Evolutionary conservation across 37 sponge, comb jelly and placozoan species (phyloP), one percentile per base, ranked within the genome.

Genomic region (Ephydatia muelleri): DNA sequence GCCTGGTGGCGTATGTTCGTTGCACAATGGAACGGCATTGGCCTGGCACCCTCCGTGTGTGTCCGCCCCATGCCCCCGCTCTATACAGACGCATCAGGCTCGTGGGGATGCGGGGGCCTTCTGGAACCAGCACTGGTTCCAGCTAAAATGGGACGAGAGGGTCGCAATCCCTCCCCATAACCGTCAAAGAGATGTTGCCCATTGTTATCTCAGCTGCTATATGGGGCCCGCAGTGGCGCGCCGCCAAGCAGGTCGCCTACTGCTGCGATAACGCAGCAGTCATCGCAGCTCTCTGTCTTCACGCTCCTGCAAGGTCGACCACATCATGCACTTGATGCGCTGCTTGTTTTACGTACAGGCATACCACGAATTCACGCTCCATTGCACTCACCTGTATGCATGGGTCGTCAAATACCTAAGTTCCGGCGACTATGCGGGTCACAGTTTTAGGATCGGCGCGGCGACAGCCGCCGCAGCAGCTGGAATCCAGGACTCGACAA

Each of bases 231-330:
- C 29, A 65, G 21, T 88, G 84, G 84, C 57, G 43, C 19, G 75
- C 72, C 30, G 73, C 75, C 5, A 23, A 33, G 27, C n/a, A 22
- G 12, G 77, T 88, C n/a, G 21, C 22, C 9, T 34, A 49, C 25
- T 31, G 27, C 48, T 88, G 84, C 35, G 84, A 83, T 67, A 88
- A 88, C 80, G 39, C 34, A 57, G 83, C 84, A 40, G 89, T 84
- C 26, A 84, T 83, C 19, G 26, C 34, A 23, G 71, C 78, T 22
- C n/a, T n/a, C 36, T 88, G 23, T 26, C 26, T 5, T 35, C 68
- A 43, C 29, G 89, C 31, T 70, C 69, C 6, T 68, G 72, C 78
- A 30, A 72, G 27, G 80, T 68, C 43, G 12, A 29, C 26, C 37
- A 36, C 26, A 28, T 88, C 26, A 88, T 83, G 84, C 89, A 88